Evolutionary conservation across 2,113 vertebrate species (phyloP).

Genomic region (Aldabrachelys gigantea): DNA sequence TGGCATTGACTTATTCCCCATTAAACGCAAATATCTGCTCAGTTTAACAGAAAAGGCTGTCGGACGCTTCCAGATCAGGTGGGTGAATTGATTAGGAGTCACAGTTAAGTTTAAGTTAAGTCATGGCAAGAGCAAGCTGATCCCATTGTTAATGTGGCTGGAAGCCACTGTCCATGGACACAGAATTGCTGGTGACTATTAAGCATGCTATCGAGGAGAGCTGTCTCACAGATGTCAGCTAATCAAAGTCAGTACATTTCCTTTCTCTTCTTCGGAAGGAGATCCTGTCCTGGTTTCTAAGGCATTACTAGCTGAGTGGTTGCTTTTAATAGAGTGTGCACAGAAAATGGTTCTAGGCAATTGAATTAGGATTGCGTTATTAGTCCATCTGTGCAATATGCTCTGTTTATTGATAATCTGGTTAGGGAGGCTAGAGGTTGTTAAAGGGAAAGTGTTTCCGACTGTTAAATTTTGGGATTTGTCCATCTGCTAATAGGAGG

Average conservation of each 20-base stretch:
- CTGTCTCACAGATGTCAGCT: conserved; percentile 38
- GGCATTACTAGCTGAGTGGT: conserved; percentile 60
- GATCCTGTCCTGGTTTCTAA: conserved; percentile 58
- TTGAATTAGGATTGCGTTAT: conserved; percentile 74
- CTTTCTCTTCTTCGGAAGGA: conserved; percentile 52
- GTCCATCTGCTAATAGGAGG: conserved; percentile 26
- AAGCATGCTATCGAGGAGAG: background rate
- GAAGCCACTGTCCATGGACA: accelerated
- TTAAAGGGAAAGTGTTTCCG: conserved; percentile 69
- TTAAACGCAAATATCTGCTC: background rate
- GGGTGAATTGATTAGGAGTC: background rate
- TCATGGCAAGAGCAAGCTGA: background rate
- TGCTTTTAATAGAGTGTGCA: conserved; percentile 74
- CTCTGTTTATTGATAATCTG: conserved; percentile 74
- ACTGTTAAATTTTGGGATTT: conserved; percentile 44
- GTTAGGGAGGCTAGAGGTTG: conserved; percentile 65
- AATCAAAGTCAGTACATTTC: background rate
- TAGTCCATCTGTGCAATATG: conserved; percentile 77
- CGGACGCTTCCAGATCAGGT: background rate
- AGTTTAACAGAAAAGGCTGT: background rate
- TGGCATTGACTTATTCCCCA: background rate
- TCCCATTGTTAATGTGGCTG: background rate
- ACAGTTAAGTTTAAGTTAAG: background rate
- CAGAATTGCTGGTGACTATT: background rate
- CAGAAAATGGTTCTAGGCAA: conserved; percentile 75